Evolutionary conservation across 1,140 invertebrate genomes (phyloP).

Genomic region (Harpegnathos saltator): DNA sequence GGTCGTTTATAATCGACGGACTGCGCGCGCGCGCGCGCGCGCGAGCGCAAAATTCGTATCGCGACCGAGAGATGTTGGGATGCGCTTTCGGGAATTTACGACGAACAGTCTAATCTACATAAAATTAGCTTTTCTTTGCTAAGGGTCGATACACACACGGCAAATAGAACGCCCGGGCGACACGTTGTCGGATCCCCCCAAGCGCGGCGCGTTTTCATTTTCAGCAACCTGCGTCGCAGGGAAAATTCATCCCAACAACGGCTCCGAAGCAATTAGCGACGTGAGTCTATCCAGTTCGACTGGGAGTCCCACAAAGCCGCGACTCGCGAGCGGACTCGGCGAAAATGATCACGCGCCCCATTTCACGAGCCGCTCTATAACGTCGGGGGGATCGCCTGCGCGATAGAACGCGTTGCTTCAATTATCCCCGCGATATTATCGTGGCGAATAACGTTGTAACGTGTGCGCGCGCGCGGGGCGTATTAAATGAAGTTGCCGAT

Average conservation of each 20-base stretch:
- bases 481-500: conserved; percentile 17
- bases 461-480: too few species aligned
- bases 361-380: background rate
- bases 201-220: conserved; percentile 9
- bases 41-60: conserved; percentile 11
- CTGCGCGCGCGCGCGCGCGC: background rate
- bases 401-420: background rate
- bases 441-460: conserved; percentile 32
- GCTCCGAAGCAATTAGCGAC: background rate
- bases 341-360: background rate
- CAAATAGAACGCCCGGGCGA: conserved; percentile 11
- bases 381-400: background rate
- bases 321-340: background rate
- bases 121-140: conserved; percentile 41
- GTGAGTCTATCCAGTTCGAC: background rate
- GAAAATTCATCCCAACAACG: background rate
- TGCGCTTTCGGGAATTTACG: conserved; percentile 21
- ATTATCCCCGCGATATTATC: conserved; percentile 34
- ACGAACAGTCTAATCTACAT: conserved; percentile 53
- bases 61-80: conserved; percentile 41
- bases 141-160: background rate
- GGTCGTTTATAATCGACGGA: too few species aligned
- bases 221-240: background rate
- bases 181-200: conserved; percentile 26
- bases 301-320: too few species aligned